These are phyloP conservation scores for Chloropsis cyanopogon DNA, from an alignment of 2,113 vertebrate genomes.

Conservation along the genomic window DNA sequence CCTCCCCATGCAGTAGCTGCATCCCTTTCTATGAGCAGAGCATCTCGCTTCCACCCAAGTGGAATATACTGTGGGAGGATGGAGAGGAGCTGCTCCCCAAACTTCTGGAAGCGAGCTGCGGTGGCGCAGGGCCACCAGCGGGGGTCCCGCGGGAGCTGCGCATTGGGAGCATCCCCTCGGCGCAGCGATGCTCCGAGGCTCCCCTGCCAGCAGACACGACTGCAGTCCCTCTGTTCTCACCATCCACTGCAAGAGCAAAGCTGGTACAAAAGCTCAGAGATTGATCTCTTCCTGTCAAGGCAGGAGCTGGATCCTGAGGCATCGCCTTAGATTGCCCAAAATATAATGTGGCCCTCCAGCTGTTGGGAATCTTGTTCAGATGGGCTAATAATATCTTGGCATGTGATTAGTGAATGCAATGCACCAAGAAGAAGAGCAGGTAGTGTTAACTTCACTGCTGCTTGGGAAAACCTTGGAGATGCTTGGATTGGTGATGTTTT, in stretches of 20 bases:
- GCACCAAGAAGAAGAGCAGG: background rate
- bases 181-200: fast-evolving
- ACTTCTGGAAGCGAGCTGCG: background rate
- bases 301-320: background rate
- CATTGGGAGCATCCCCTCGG: background rate
- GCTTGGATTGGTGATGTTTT: background rate
- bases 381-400: background rate
- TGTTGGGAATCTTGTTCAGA: background rate
- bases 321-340: background rate
- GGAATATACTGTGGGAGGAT: background rate
- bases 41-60: background rate
- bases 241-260: background rate
- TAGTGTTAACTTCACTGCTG: background rate
- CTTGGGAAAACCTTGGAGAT: background rate
- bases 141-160: background rate
- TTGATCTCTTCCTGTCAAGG: background rate
- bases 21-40: background rate
- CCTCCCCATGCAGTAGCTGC: background rate
- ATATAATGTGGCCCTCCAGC: background rate
- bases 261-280: background rate
- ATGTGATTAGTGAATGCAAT: background rate
- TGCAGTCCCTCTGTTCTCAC: background rate
- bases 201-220: fast-evolving
- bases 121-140: background rate
- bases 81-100: background rate